Evolutionary conservation across 2,797 vertebrate genomes (phyloP), one percentile per base, ranked within the genome.

Genomic region (Amazonetta brasiliensis): DNA sequence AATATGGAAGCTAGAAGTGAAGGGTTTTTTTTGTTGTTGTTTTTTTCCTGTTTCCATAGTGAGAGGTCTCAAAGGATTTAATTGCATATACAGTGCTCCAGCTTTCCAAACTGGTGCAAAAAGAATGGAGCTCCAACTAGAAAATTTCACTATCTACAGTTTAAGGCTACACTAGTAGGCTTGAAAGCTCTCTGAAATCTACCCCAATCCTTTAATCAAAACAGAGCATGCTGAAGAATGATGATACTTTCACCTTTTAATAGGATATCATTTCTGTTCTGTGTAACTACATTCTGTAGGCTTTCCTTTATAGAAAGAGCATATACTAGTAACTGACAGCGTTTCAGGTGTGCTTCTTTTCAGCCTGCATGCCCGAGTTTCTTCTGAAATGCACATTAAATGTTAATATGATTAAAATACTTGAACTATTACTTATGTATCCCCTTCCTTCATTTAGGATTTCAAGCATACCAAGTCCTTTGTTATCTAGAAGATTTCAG

Each of bases 381-480:
- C 33, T 90, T 73, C 59, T 74, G 71, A 94, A 86, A 76, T 30
- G 8, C 67, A n/a, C n/a, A 31, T 20, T 64, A 58, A 44, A 41
- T 55, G 30, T 74, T 84, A 46, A 62, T 66, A 20, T 87, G 54
- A n/a, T 79, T 81, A 76, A 92, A 90, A 56, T 59, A 21, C 59
- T 44, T 60, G 15, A 85, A 76, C 23, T 63, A 4, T 84, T 90
- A 91, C 37, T 87, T 73, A 93, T 7, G 7, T 91, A 11, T 91
- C 39, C 74, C 19, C 12, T 93, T 91, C 21, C 20, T 93, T 90
- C n/a, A 56, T 92, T 91, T 98, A 99, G 98, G 99, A 99, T 96
- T 99, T 99, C 98, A 99, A 99, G 98, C 99, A 99, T 96, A 99
- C 99, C 78, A 99, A 99, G 96, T 99, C 99, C 18, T 99, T 99